Conservation (phyloP, 2,888 invertebrate species). For the Bugulina stolonifera region DNA sequence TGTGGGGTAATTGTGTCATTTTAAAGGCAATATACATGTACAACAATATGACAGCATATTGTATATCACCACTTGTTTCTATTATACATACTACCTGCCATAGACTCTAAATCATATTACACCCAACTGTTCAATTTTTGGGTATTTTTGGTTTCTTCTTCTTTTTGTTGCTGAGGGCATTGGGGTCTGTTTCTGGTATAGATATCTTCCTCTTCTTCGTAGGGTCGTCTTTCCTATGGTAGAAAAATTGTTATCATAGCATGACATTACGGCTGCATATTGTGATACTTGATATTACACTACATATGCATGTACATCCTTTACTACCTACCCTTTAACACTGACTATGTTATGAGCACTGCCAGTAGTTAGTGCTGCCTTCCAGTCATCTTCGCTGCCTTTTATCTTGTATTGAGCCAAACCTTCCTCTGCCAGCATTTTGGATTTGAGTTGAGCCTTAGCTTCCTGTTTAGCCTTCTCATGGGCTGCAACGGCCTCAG, state of each 20-base stretch:
- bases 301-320: no score
- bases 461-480: constrained; percentile 7
- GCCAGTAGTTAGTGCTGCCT: constrained; percentile 37
- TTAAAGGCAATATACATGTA: no score
- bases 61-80: background rate
- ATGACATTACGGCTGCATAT: no score
- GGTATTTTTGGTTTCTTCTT: constrained; percentile 19
- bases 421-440: background rate
- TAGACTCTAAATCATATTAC: no score
- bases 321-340: constrained; percentile 32
- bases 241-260: no score
- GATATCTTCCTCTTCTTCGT: background rate
- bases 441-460: background rate
- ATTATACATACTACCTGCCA: no score
- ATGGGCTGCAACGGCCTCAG: constrained; percentile 7
- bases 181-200: constrained; percentile 15
- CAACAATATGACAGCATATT: no score
- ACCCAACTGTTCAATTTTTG: background rate
- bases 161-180: constrained; percentile 5
- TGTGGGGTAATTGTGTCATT: no score
- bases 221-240: background rate
- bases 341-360: constrained; percentile 33
- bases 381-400: constrained; percentile 80
- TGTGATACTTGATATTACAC: no score
- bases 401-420: constrained; percentile 74